Evolutionary conservation across 2,797 vertebrate genomes (phyloP).

Genomic region (Pagetopsis macropterus): DNA sequence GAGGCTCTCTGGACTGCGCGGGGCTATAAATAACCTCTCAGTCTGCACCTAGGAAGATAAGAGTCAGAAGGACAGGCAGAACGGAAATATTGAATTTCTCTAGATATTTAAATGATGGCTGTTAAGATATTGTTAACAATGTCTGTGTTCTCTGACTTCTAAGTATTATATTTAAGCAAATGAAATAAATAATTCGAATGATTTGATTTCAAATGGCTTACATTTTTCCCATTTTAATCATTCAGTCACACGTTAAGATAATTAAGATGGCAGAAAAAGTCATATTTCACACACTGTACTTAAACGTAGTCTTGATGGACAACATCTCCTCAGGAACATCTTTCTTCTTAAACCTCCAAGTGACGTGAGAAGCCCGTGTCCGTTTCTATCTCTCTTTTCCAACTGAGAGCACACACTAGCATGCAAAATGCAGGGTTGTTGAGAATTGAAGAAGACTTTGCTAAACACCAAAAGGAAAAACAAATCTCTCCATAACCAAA

Average conservation of each 20-base stretch:
- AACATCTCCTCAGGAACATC: too few species aligned
- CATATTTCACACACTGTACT: too few species aligned
- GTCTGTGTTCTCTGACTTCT: background rate
- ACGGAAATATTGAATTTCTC: constrained; percentile 20
- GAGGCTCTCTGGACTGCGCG: constrained; percentile 56
- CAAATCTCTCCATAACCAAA: background rate
- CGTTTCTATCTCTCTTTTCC: background rate
- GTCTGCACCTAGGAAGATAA: constrained; percentile 62
- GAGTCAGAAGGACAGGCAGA: constrained; percentile 43
- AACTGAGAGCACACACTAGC: background rate
- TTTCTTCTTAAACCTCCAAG: too few species aligned
- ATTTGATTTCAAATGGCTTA: background rate
- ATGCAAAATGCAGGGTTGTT: background rate
- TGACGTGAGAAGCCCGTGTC: background rate
- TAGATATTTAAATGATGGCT: background rate
- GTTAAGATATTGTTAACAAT: background rate
- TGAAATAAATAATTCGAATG: background rate
- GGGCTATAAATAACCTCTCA: constrained; percentile 73
- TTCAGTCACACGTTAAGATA: background rate
- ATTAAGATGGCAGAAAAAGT: too few species aligned
- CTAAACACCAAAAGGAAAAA: background rate
- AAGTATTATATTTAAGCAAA: background rate
- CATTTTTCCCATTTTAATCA: background rate
- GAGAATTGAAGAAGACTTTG: background rate
- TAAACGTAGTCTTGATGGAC: too few species aligned